Evolutionary conservation across 2,113 vertebrate genomes (phyloP).

Genomic region (Tragelaphus buxtoni): DNA sequence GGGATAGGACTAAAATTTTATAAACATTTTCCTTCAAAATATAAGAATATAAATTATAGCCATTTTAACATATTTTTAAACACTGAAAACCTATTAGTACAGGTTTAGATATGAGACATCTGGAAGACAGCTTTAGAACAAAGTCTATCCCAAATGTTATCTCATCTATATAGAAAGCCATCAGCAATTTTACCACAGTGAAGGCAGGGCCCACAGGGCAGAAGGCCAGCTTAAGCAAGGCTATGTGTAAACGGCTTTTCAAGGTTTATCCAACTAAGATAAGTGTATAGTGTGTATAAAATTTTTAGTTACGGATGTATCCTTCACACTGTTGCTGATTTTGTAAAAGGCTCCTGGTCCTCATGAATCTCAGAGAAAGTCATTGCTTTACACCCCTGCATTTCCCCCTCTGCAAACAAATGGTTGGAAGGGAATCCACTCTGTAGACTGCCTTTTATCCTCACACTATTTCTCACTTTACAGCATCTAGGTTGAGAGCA

Average conservation of each 20-base stretch:
- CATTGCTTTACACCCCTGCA: neutral
- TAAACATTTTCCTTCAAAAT: constrained; percentile 13
- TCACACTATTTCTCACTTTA: neutral
- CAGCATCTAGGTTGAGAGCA: neutral
- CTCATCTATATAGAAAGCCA: neutral
- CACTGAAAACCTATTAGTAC: neutral
- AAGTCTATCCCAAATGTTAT: constrained; percentile 14
- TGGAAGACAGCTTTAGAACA: constrained; percentile 23
- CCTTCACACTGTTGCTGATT: neutral
- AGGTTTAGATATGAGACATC: neutral
- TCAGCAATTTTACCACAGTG: neutral
- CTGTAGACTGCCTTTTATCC: neutral
- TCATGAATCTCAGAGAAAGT: neutral
- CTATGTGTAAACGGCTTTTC: neutral
- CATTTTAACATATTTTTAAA: neutral
- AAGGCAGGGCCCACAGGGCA: neutral
- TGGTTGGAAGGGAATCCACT: neutral
- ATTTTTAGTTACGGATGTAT: neutral
- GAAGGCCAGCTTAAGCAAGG: neutral
- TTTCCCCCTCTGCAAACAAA: neutral
- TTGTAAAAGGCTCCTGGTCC: neutral
- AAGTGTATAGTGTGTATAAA: neutral
- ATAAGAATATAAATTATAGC: neutral
- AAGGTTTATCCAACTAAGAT: neutral
- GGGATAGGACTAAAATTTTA: neutral